Evolutionary conservation across 2,888 invertebrate species (phyloP), one percentile per base, ranked within the genome.

Genomic region (Corythucha ciliata): DNA sequence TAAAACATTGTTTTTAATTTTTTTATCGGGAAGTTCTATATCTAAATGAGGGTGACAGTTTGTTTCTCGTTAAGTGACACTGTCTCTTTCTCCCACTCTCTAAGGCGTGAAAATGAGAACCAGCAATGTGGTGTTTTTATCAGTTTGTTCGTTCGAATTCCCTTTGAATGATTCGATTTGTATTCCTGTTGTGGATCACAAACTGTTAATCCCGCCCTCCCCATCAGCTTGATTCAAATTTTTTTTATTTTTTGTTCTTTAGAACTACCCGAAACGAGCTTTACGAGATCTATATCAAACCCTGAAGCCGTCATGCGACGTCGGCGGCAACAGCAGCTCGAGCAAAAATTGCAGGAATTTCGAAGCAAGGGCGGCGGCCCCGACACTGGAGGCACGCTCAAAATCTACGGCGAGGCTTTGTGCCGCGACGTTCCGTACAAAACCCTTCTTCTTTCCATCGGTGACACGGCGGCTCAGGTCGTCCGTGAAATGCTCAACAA

Each of bases 241-340:
- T n/a, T 14, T 25, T 12, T 22, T 37, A n/a, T 22, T 49, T 16
- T 48, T 62, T 54, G 57, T 54, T 58, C 68, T 68, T 27, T 72
- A 81, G 96, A 96, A 73, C 72, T 97, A 62, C 97, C 97, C 22
- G 94, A 97, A 72, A 96, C 94, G 46, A 94, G 92, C 63, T 98
- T 98, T 72, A 98, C 97, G 42, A 79, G 98, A 64, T 96, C 94
- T 63, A 98, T 99, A 68, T 97, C 96, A 58, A 99, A 98, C 74
- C 98, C 98, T 3, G 98, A 98, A 74, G 94, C 96, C 55, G 98
- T 99, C 62, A 98, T 99, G 98, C 78, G 94, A 57, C 80, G 96
- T 45, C 76, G 96, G 48, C 74, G 98, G 21, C 96, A 97, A 66
- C 93, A 96, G 70, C 96, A 96, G 68, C 76, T 97, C 48, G 97